These are phyloP conservation scores for Carlito syrichta DNA, from an alignment of 2,113 vertebrate species.

Conservation along the genomic window DNA sequence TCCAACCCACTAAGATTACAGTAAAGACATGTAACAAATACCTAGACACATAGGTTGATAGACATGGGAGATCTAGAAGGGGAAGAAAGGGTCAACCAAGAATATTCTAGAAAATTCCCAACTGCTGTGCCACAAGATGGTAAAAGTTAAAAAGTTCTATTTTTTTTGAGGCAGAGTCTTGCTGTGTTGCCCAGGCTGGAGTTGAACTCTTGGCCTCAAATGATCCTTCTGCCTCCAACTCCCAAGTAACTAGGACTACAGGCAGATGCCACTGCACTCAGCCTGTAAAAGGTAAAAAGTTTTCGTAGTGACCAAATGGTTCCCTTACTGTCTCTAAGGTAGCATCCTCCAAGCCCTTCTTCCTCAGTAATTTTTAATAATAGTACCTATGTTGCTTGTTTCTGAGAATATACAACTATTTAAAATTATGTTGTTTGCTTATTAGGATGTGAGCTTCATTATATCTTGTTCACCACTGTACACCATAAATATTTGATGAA, in stretches of 20 bases:
- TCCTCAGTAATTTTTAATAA: not conserved
- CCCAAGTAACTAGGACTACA: not conserved
- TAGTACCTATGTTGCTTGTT: not conserved
- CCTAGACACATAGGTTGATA: not conserved
- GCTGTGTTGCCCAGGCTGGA: not conserved
- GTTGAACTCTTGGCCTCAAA: not conserved
- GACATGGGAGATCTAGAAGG: not conserved
- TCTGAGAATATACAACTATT: not conserved
- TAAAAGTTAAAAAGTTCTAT: not conserved
- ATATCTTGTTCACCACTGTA: fast-evolving
- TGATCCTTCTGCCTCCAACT: not conserved
- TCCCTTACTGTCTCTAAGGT: not conserved
- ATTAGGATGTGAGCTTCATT: not conserved
- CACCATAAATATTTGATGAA: not conserved
- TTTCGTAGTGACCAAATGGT: not conserved
- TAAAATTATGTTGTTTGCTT: not conserved
- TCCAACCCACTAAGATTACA: not conserved
- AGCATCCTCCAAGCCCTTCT: not conserved
- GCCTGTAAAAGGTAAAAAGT: not conserved
- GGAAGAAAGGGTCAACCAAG: not conserved
- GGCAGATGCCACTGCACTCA: not conserved
- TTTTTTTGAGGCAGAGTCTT: not conserved
- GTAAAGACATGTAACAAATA: not conserved
- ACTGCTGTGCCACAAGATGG: not conserved
- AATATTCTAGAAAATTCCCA: not conserved